Evolutionary conservation across 2,888 invertebrate species (phyloP).

Genomic region (Temnothorax rugatulus): DNA sequence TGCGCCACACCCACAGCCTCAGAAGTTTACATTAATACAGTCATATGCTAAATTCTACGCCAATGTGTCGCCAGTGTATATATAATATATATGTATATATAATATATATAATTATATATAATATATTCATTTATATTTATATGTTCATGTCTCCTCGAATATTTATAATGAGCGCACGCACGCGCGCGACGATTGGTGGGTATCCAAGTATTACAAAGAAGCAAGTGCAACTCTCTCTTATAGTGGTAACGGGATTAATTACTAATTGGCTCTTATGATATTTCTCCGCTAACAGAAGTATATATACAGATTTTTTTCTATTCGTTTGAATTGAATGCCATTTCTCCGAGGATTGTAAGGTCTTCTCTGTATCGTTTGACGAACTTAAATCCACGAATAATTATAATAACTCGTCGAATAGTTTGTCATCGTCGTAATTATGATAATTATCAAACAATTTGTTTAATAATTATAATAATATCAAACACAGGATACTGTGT

Average conservation of each 20-base stretch:
- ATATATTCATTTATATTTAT: conserved; percentile 65
- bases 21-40: conserved; percentile 76
- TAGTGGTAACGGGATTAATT: conserved; percentile 45
- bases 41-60: conserved; percentile 54
- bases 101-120: conserved; percentile 62
- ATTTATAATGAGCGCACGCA: conserved; percentile 69
- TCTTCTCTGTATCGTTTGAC: neutral
- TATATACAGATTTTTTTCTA: conserved; percentile 4
- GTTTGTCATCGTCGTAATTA: neutral
- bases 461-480: neutral
- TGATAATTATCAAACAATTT: conserved; percentile 18
- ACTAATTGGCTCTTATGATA: conserved; percentile 10
- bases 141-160: conserved; percentile 60
- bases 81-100: conserved; percentile 47
- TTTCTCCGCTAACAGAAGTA: conserved; percentile 28
- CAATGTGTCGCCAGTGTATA: conserved; percentile 35
- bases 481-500: neutral
- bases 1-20: conserved; percentile 82
- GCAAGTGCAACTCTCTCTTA: conserved; percentile 47
- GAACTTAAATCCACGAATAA: neutral
- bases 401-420: neutral
- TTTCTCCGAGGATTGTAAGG: neutral
- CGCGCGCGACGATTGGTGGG: conserved; percentile 47
- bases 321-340: conserved; percentile 4
- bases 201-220: conserved; percentile 53